Evolutionary conservation across 53 echinoderm and acorn worm species (phyloP).

Genomic region (Patiria pectinifera): DNA sequence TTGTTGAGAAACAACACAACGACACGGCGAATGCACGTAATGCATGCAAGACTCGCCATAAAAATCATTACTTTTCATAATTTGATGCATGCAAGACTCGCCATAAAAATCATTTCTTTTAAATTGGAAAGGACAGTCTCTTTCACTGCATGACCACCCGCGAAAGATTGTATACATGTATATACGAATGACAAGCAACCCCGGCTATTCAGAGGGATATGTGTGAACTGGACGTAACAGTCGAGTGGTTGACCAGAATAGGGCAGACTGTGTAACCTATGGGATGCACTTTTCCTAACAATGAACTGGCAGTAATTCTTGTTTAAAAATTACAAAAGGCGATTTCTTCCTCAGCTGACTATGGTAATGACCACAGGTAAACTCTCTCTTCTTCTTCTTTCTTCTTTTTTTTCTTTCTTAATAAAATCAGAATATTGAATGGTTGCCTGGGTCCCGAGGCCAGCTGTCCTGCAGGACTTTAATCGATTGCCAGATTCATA

Average conservation of each 20-base stretch:
- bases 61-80: too few relatives aligned
- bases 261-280: not conserved
- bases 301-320: not conserved
- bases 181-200: too few relatives aligned
- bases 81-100: too few relatives aligned
- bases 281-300: not conserved
- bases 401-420: not conserved
- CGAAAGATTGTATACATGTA: too few relatives aligned
- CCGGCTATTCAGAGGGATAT: too few relatives aligned
- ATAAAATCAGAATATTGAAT: not conserved
- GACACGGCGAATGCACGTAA: too few relatives aligned
- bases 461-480: constrained; percentile 17
- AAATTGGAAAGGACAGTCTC: too few relatives aligned
- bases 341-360: not conserved
- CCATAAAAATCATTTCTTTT: too few relatives aligned
- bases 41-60: too few relatives aligned
- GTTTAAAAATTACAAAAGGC: not conserved
- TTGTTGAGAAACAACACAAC: not conserved
- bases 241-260: not conserved
- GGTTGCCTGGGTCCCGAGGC: constrained; percentile 11
- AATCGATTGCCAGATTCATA: constrained; percentile 42
- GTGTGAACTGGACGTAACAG: too few relatives aligned
- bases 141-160: too few relatives aligned
- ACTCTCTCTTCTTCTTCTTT: not conserved
- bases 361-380: not conserved